Conservation (phyloP, 2,888 invertebrate genomes). For the Patella ulyssiponensis region DNA sequence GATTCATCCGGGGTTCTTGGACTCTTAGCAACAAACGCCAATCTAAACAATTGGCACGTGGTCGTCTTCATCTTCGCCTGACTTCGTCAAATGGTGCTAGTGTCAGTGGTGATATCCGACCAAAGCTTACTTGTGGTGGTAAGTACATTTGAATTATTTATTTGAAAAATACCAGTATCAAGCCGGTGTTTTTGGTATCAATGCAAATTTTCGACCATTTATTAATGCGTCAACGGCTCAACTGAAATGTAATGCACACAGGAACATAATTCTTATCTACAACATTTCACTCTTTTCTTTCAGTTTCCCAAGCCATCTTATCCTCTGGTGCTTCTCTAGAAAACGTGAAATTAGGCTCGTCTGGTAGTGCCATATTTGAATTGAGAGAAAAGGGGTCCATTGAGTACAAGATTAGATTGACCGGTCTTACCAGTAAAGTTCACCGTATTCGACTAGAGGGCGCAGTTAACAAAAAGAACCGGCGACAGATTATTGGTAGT, state of each 20-base stretch:
- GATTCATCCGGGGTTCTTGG: slow-evolving; percentile 44
- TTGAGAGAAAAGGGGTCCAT: slow-evolving; percentile 38
- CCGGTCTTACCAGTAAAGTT: slow-evolving; percentile 31
- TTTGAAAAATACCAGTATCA: neutral
- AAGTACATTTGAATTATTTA: slow-evolving; percentile 6
- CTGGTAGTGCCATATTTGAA: slow-evolving; percentile 44
- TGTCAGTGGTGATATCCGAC: slow-evolving; percentile 48
- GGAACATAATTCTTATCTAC: neutral
- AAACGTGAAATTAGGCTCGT: slow-evolving; percentile 23
- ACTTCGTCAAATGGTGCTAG: slow-evolving; percentile 49
- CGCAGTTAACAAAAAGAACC: slow-evolving; percentile 26
- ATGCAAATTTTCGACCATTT: no score
- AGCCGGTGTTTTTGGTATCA: no score
- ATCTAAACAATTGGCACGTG: slow-evolving; percentile 55
- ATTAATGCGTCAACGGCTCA: no score
- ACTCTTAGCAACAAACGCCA: slow-evolving; percentile 41
- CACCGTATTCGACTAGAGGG: slow-evolving; percentile 34
- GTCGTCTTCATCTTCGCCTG: slow-evolving; percentile 49
- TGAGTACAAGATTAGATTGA: slow-evolving; percentile 40
- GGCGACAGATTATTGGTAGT: slow-evolving; percentile 30
- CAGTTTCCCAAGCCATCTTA: slow-evolving; percentile 45
- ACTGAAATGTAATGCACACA: neutral
- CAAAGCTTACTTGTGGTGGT: slow-evolving; percentile 48
- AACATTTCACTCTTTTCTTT: slow-evolving; percentile 9
- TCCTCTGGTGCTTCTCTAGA: slow-evolving; percentile 34